A percentile compares a stretch with the other conserved stretches of the same genome.
phyloP scores from a whole-genome alignment of 2,888 invertebrate genomes.

The Tachina grossa region DNA sequence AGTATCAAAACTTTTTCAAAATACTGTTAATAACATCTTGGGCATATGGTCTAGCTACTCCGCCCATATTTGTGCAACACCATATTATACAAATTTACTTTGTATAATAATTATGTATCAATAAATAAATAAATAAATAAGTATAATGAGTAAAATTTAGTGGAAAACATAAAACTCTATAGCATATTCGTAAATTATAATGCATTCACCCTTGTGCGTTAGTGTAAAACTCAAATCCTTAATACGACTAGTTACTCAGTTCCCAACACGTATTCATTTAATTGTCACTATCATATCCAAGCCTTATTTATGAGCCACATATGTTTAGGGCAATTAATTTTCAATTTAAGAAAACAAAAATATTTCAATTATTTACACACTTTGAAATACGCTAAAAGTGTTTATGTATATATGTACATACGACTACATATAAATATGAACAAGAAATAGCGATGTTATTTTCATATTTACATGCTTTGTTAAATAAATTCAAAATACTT shows the following conservation, averaged over 20 bases:
- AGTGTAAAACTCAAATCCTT: background rate
- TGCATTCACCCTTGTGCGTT: too few relatives aligned
- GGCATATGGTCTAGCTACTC: too few relatives aligned
- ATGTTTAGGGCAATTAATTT: slow-evolving; percentile 77
- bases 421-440: slow-evolving; percentile 37
- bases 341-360: slow-evolving; percentile 77
- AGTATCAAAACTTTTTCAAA: too few relatives aligned
- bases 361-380: slow-evolving; percentile 79
- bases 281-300: background rate
- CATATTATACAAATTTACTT: too few relatives aligned
- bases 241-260: background rate
- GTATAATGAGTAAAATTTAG: too few relatives aligned
- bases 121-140: too few relatives aligned
- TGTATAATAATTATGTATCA: too few relatives aligned
- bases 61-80: too few relatives aligned
- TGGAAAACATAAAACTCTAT: too few relatives aligned
- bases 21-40: too few relatives aligned
- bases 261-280: background rate
- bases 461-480: slow-evolving; percentile 68
- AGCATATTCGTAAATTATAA: too few relatives aligned
- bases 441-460: slow-evolving; percentile 77
- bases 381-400: slow-evolving; percentile 34
- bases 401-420: too few relatives aligned
- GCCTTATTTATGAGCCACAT: slow-evolving; percentile 57
- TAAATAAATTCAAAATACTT: slow-evolving; percentile 54